These are phyloP conservation scores for Neolamprologus modestus DNA, from an alignment of 2,113 vertebrate genomes.

Conservation along the genomic window DNA sequence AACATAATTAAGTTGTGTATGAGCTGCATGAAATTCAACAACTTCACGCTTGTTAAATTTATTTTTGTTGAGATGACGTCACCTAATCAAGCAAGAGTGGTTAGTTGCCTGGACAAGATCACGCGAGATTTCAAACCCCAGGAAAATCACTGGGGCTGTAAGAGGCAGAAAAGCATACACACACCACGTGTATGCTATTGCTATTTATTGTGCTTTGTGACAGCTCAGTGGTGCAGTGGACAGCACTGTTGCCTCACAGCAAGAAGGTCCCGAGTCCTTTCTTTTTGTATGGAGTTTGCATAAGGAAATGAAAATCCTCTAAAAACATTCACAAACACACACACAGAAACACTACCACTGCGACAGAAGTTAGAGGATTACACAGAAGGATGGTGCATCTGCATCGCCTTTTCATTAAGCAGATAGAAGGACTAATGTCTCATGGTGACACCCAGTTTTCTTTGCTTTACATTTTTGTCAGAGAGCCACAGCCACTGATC, in stretches of 20 bases:
- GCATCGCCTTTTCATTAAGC: neutral
- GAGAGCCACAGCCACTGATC: neutral
- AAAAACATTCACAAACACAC: neutral
- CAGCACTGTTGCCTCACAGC: neutral
- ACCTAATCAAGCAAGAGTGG: neutral
- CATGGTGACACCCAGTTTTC: neutral
- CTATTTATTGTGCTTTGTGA: neutral
- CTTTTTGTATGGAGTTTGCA: neutral
- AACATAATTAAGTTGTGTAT: neutral
- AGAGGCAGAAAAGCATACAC: neutral
- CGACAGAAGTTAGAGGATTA: conserved; percentile 17
- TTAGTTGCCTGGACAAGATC: neutral
- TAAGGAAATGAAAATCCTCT: conserved; percentile 23
- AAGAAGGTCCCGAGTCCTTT: neutral
- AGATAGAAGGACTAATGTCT: neutral
- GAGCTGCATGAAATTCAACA: neutral
- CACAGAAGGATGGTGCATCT: neutral
- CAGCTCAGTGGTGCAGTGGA: neutral
- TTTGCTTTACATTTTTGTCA: neutral
- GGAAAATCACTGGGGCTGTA: neutral
- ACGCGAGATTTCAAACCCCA: neutral
- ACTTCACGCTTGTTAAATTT: neutral
- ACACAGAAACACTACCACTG: neutral
- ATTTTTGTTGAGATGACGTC: neutral
- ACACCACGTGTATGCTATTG: neutral